Base-by-base conservation (phyloP, 2,888 invertebrate species). In the Phengaris arion region DNA sequence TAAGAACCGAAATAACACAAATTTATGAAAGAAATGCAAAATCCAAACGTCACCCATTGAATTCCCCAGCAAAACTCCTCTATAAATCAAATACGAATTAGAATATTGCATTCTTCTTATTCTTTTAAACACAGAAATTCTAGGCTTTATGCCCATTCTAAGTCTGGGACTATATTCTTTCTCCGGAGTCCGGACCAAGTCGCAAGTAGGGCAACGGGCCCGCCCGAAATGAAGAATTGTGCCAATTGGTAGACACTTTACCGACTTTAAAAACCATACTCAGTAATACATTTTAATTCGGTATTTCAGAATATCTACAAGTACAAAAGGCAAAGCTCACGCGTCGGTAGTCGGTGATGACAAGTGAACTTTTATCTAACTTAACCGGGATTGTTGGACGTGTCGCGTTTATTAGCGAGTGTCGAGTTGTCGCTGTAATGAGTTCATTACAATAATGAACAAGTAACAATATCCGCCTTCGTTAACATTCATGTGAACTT, bases 291-390 rank as follows among this genome's bases (percentile, higher is more conserved):
- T 59, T 22, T 22, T 59, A 22, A 59, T 59, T 9, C 15, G 15
- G 9, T 22, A 59, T 59, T 22, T 22, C 59, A 57, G 2, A 57
- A 57, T 9, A 15, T 15, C n/a, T n/a, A 57, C 57, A 15, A 59
- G 59, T 59, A 59, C 22, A 59, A 10, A 59, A 22, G 59, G 15
- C 9, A 15, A 35, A 0, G 35, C 35, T 35, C 35, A 35, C 6
- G 57, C 57, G 15, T 57, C 9, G 57, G 59, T 59, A 59, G 8
- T 57, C 9, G 57, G 59, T 59, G 22, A 59, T 59, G 22, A 22
- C 59, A 22, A 70, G 70, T 70, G 70, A 70, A 70, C 70, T 70
- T 69, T 69, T n/a, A 48, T 7, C 52, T 52, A 52, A 70, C 52
- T 52, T 52, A 52, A 48, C 35, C 70, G 70, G 52, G 52, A 70